Evolutionary conservation across 2,888 invertebrate genomes (phyloP), one percentile per base, ranked within the genome.

Genomic region (Drosophila niveifrons): DNA sequence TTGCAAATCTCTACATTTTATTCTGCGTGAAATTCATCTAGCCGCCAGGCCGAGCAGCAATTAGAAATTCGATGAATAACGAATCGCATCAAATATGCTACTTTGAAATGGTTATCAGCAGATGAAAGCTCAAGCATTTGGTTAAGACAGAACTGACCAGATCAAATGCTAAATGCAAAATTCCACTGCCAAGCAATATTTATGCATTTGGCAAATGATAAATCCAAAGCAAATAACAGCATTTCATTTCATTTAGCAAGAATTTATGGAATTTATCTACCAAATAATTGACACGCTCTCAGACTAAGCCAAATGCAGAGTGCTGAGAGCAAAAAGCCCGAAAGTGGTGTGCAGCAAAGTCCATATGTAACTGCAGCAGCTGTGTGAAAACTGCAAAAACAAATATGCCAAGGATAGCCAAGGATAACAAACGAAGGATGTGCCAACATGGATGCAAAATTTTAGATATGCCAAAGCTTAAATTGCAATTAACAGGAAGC

Each of bases 401-500:
- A 56, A 68, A 52, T 66, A 51, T 41, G 56, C 28, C 36, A 66
- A 61, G 44, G 48, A 58, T 39, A 67, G 39, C 36, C 46, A 66
- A 62, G 48, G 51, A 58, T 41, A 63, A 47, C 44, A 56, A 61
- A 46, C 17, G 15, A 57, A 57, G 55, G 46, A 65, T 47, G 1
- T 47, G 1, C 18, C 48, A 47, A 63, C 44, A 75, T 43, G 48
- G 11, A 51, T 36, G 39, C 31, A 50, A 44, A 43, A 23, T 39
- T 56, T 41, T 9, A 46, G 36, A 74, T 51, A 65, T 65, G 56
- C 31, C 52, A 63, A 65, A 61, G 75, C 64, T 66, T 34, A 72
- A 78, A 85, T 66, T 76, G 69, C 65, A 78, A 82, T 82, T 78
- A 82, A 71, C 75, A 78, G 18, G 50, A 53, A 63, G 61, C 50